Base-by-base conservation (phyloP, 2,113 vertebrate genomes). In the Ranitomeya variabilis region DNA sequence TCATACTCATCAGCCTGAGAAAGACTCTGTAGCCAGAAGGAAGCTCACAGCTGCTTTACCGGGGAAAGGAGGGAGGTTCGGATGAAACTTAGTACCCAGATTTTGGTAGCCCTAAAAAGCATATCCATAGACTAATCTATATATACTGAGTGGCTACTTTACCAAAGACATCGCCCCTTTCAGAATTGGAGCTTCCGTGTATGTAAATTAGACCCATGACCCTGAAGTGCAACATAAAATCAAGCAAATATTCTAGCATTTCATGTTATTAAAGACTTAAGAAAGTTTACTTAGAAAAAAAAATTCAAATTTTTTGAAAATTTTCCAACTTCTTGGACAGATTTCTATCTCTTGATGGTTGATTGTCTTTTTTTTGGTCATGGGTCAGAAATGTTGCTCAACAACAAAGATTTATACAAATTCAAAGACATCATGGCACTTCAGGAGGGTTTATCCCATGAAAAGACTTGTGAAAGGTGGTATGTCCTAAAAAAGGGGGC, bases 1-100 rank as follows among this genome's bases (percentile, higher is more conserved):
- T 60, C 37, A n/a, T 21, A 45, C 4, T 21, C 18, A 21, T 21
- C 80, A 21, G 80, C 60, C 60, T 14, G 80, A 59, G 18, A 82
- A 64, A 64, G 80, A 82, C 31, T 82, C 10, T n/a, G 80, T 64
- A 60, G 80, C 80, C 80, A 64, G 60, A 82, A 82, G 80, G 31
- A 82, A 64, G 59, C 80, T 83, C 21, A 21, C 80, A 83, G 80
- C 80, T 66, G 80, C 66, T 64, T 83, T 83, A 37, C 31, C 14
- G 80, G 31, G 31, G 23, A 57, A 37, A 31, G 69, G 26, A 13
- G 31, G 71, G 71, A 51, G 55, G 55, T 74, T 74, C 18, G 16
- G 13, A 82, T 21, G 23, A 64, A 64, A n/a, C 59, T 66, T 83
- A 64, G 9, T 83, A 83, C 80, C 80, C 80, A 83, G 80, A 64